Percentiles rank a stretch among this genome's conserved stretches.
Conservation (phyloP, 2,113 vertebrate genomes). For the Alouatta palliata region DNA sequence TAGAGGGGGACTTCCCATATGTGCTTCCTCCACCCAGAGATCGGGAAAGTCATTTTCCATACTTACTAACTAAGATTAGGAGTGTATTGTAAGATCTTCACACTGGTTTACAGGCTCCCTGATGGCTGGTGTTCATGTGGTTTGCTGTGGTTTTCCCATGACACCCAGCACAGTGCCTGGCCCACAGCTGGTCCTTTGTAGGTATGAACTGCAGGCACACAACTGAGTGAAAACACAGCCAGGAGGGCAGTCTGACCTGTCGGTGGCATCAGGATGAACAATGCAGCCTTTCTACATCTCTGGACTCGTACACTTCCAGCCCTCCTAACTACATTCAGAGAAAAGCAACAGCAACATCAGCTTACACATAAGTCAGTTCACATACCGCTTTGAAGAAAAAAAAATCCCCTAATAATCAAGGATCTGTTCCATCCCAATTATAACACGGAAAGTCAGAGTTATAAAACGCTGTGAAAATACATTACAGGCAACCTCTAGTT, state of each 20-base stretch:
- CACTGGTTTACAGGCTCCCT: background rate
- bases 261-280: background rate
- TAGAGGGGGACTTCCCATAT: background rate
- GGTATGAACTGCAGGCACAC: background rate
- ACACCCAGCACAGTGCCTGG: background rate
- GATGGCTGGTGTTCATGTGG: background rate
- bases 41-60: fast-evolving
- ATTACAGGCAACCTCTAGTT: background rate
- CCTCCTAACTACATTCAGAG: background rate
- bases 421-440: too few relatives aligned
- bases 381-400: background rate
- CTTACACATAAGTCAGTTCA: background rate
- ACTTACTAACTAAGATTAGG: background rate
- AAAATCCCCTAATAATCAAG: background rate
- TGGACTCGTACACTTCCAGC: background rate
- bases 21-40: background rate
- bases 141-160: fast-evolving
- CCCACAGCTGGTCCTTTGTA: background rate
- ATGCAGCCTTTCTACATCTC: background rate
- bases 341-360: background rate
- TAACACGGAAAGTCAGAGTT: background rate
- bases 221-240: background rate
- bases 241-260: background rate
- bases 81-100: background rate
- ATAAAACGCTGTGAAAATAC: background rate